Evolutionary conservation across 2,888 invertebrate genomes (phyloP).

Genomic region (Calliscelio sp.): DNA sequence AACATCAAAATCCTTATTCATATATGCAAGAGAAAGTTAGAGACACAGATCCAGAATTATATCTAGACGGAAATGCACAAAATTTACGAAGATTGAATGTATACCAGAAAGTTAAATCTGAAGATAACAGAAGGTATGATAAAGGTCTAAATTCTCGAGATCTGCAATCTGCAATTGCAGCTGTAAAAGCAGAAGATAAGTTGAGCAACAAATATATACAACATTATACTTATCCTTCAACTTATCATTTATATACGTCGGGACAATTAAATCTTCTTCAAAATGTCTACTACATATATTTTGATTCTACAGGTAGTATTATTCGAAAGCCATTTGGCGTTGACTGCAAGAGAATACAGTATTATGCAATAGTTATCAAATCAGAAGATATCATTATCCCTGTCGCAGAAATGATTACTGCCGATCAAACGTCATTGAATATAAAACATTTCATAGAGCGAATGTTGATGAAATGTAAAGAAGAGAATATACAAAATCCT

Average conservation of each 20-base stretch:
- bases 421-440: slow-evolving; percentile 3
- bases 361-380: slow-evolving; percentile 8
- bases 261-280: background rate
- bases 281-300: slow-evolving; percentile 8
- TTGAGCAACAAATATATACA: background rate
- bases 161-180: too few relatives aligned
- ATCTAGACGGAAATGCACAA: background rate
- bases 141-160: too few relatives aligned
- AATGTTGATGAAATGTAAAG: too few relatives aligned
- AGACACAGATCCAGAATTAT: background rate
- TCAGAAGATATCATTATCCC: slow-evolving; percentile 16
- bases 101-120: background rate
- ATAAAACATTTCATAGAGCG: background rate
- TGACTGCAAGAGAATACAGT: slow-evolving; percentile 15
- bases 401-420: slow-evolving; percentile 40
- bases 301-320: slow-evolving; percentile 28
- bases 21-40: background rate
- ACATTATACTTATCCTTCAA: background rate
- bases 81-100: background rate
- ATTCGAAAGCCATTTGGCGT: slow-evolving; percentile 26
- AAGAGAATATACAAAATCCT: background rate
- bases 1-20: too few relatives aligned
- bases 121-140: background rate
- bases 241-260: too few relatives aligned
- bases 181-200: too few relatives aligned